A percentile compares a stretch with the other conserved stretches of the same genome.
Evolutionary conservation across 2,113 vertebrate species (phyloP).

Genomic region (Apeltes quadracus): DNA sequence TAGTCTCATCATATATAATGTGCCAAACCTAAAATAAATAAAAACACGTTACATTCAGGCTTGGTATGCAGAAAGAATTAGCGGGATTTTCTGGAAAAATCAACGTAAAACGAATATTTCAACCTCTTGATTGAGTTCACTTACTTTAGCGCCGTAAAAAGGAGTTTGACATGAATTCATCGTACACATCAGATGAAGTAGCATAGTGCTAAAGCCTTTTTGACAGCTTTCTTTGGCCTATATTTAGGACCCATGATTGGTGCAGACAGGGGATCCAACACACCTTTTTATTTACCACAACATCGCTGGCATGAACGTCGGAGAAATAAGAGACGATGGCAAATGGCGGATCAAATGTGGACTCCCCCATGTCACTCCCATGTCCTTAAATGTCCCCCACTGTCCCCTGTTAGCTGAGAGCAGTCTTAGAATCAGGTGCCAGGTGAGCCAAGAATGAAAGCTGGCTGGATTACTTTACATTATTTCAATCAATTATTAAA

Average conservation of each 20-base stretch:
- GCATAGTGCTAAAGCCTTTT: background rate
- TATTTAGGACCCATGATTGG: slow-evolving; percentile 18
- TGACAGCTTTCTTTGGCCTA: slow-evolving; percentile 4
- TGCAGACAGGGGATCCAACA: slow-evolving; percentile 35
- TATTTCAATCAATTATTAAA: slow-evolving; percentile 85
- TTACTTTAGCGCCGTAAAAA: background rate
- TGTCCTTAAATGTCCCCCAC: slow-evolving; percentile 76
- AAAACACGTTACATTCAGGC: slow-evolving; percentile 7
- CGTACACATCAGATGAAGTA: background rate
- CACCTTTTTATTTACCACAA: slow-evolving; percentile 58
- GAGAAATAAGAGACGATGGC: slow-evolving; percentile 61
- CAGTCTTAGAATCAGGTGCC: slow-evolving; percentile 68
- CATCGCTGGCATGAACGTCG: slow-evolving; percentile 32
- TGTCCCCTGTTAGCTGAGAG: slow-evolving; percentile 67
- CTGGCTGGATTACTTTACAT: slow-evolving; percentile 83
- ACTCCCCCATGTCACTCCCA: slow-evolving; percentile 67
- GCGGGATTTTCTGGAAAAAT: background rate
- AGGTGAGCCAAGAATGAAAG: slow-evolving; percentile 77
- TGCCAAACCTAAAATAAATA: background rate
- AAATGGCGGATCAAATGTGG: slow-evolving; percentile 76
- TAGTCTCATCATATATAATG: background rate
- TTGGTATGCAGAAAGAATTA: background rate
- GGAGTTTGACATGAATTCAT: slow-evolving; percentile 1
- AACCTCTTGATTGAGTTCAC: slow-evolving; percentile 2
- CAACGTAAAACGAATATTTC: slow-evolving; percentile 24